Evolutionary conservation across 2,113 vertebrate species (phyloP), one percentile per base, ranked within the genome.

Genomic region (Cariama cristata): DNA sequence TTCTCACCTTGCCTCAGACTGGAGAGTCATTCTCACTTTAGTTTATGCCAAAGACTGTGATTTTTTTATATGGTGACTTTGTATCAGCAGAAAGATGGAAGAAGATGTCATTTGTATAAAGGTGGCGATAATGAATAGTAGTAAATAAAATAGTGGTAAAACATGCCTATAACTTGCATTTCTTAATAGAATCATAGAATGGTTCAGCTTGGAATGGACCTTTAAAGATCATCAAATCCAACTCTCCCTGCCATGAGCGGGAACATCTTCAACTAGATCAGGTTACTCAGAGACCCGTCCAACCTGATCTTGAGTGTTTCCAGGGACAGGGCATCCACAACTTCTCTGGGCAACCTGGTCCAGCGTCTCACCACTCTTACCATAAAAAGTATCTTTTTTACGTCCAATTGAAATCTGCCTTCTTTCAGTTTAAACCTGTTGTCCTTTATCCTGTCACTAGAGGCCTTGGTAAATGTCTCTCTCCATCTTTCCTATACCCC

Each of bases 221-320:
- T 67, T 45, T 45, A 77, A 63, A 63, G 16, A 32, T 40, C 56
- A 80, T 30, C 50, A 56, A 56, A 40, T 67, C 33, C 12, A 45
- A 35, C 19, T 5, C 2, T 21, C 5, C 50, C n/a, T 30, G 38
- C 32, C 1, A 4, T 45, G 11, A 5, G 11, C 19, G 45, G 24
- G 14, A 16, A 62, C n/a, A 35, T 32, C 33, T 76, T 76, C 38
- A 28, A 32, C 12, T 50, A 50, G 27, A 62, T 14, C 45, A 26
- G 15, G 58, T 62, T 62, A 11, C 9, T 50, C 45, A 77, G 5
- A 82, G 22, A 11, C 32, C 9, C 6, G 2, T 59, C 18, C 22
- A 59, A 33, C 63, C 24, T 33, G 50, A 64, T 22, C 16, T 64
- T 12, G 23, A 42, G 47, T 18, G 15, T 32, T 83, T 49, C n/a